Conservation (phyloP, 2,113 vertebrate species). For the Petrocephalus microphthalmus region DNA sequence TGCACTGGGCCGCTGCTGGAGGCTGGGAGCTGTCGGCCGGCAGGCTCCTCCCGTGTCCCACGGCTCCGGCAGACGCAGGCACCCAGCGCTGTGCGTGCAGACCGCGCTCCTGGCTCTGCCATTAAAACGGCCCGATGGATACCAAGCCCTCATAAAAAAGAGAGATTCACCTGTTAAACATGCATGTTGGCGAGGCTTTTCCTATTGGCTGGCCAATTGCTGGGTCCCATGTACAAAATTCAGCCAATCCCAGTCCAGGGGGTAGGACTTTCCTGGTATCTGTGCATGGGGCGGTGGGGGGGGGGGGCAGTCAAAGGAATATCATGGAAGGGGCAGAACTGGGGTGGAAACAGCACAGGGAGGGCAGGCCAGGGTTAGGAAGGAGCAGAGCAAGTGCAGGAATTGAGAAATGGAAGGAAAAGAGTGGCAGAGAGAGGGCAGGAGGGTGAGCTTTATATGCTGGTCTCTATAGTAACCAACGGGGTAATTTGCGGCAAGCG, state of each 20-base stretch:
- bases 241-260: neutral
- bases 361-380: neutral
- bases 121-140: neutral
- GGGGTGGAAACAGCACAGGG: neutral
- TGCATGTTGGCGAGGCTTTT: neutral
- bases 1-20: neutral
- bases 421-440: conserved; percentile 10
- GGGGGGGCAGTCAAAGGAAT: neutral
- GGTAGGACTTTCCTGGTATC: neutral
- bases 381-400: neutral
- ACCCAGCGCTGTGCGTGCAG: neutral
- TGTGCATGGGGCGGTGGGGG: too few species aligned
- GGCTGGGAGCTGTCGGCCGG: neutral
- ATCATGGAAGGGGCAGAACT: neutral
- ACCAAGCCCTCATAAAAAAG: neutral
- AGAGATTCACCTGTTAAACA: neutral
- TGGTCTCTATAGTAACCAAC: conserved; percentile 21
- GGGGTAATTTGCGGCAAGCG: conserved; percentile 11
- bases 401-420: neutral
- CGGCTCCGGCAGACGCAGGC: neutral
- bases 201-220: neutral
- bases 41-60: neutral
- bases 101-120: neutral
- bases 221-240: neutral
- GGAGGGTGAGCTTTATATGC: conserved; percentile 1